Evolutionary conservation across 1,140 invertebrate genomes (phyloP).

Genomic region (Philaenus spumarius): DNA sequence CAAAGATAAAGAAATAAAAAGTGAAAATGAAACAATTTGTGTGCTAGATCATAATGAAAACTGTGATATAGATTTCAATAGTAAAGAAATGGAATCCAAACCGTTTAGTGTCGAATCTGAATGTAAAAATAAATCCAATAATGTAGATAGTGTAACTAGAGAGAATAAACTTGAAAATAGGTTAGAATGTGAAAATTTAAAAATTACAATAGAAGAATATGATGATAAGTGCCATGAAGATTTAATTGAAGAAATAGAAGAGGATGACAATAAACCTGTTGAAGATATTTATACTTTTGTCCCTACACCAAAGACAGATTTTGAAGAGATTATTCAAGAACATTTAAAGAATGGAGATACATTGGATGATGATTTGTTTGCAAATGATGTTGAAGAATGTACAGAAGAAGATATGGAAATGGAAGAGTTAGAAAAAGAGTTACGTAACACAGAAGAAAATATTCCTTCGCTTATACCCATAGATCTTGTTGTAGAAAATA

Average conservation of each 20-base stretch:
- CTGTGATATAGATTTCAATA: too few species aligned
- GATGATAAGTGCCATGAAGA: not conserved
- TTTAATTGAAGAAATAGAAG: slow-evolving; percentile 11
- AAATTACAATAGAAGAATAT: not conserved
- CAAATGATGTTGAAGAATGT: slow-evolving; percentile 36
- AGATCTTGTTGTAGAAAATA: slow-evolving; percentile 10
- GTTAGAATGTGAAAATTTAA: not conserved
- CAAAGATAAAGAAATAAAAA: slow-evolving; percentile 2
- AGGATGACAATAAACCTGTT: slow-evolving; percentile 9
- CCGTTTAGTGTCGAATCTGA: slow-evolving; percentile 7
- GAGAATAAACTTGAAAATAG: slow-evolving; percentile 8
- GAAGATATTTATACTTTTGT: slow-evolving; percentile 18
- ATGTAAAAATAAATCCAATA: slow-evolving; percentile 5
- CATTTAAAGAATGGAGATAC: not conserved
- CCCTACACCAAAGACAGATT: slow-evolving; percentile 16
- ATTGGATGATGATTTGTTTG: slow-evolving; percentile 33
- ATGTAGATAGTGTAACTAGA: slow-evolving; percentile 17
- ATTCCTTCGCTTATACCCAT: slow-evolving; percentile 11
- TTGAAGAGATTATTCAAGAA: not conserved
- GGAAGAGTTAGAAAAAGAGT: slow-evolving; percentile 49
- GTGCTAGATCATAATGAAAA: not conserved
- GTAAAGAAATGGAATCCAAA: slow-evolving; percentile 4
- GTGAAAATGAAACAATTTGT: slow-evolving; percentile 1
- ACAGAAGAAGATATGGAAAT: slow-evolving; percentile 35
- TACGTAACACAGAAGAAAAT: slow-evolving; percentile 40